phyloP scores from a whole-genome alignment of 2,113 vertebrate species.

The Stigmatopora argus region DNA sequence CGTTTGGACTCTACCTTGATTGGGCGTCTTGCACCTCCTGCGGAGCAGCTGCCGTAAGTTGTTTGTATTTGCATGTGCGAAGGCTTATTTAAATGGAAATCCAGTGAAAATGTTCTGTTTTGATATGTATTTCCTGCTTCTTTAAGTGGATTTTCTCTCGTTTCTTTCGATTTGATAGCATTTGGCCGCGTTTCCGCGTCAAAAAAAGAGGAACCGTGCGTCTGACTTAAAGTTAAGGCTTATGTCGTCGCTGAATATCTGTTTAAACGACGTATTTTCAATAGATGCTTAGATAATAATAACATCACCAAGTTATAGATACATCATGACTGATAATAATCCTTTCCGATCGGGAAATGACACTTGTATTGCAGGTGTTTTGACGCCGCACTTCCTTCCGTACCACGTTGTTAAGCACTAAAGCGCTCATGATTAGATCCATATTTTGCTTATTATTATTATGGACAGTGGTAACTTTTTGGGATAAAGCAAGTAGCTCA shows the following conservation, averaged over 20 bases:
- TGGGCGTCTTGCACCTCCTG: neutral
- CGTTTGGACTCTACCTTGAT: conserved; percentile 25
- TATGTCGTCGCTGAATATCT: neutral
- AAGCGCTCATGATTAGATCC: neutral
- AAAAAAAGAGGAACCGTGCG: conserved; percentile 22
- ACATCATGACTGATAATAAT: neutral
- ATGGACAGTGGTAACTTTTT: no score
- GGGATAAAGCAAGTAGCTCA: neutral
- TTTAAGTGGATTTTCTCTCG: neutral
- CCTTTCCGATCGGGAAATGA: neutral
- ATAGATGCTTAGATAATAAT: neutral
- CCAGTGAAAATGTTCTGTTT: neutral
- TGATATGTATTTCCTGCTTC: neutral
- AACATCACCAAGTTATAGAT: neutral
- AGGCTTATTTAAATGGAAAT: neutral
- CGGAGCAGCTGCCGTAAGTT: conserved; percentile 35
- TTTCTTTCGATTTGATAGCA: neutral
- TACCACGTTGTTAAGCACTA: conserved; percentile 20
- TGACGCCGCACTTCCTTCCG: conserved; percentile 59
- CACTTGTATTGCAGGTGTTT: conserved; percentile 56
- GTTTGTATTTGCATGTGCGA: neutral
- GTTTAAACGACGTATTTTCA: neutral
- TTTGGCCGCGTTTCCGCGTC: neutral
- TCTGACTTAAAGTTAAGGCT: neutral
- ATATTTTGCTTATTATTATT: neutral